A percentile compares a stretch with the other conserved stretches of the same genome.
Evolutionary conservation across 2,888 invertebrate species (phyloP).

Genomic region (Harpalus rubripes): DNA sequence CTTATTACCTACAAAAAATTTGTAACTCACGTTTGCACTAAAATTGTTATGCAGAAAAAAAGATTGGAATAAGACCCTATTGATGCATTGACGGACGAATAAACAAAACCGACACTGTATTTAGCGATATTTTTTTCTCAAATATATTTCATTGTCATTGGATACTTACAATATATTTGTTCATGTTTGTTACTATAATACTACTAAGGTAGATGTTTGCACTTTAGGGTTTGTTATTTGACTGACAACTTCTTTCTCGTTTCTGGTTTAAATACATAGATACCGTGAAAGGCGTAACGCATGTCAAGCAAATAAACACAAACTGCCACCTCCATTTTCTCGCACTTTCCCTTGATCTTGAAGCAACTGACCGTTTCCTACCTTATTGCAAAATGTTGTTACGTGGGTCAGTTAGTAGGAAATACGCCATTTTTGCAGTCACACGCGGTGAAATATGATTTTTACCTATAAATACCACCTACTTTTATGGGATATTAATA

Average conservation of each 20-base stretch:
- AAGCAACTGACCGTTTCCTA: constrained; percentile 52
- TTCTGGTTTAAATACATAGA: constrained; percentile 56
- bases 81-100: no score
- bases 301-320: constrained; percentile 47
- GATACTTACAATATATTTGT: constrained; percentile 59
- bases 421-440: background rate
- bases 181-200: constrained; percentile 25
- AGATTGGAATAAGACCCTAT: no score
- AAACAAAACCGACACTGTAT: no score
- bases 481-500: constrained; percentile 43
- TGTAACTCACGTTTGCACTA: no score
- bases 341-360: constrained; percentile 66
- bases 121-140: no score
- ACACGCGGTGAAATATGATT: constrained; percentile 26
- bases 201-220: background rate
- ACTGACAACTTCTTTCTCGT: constrained; percentile 24
- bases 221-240: constrained; percentile 14
- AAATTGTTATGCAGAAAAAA: no score
- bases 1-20: no score
- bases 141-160: background rate
- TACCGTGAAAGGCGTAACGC: constrained; percentile 65
- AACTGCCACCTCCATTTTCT: constrained; percentile 21
- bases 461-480: background rate
- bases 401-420: constrained; percentile 9
- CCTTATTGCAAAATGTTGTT: constrained; percentile 42